Evolutionary conservation across 2,888 invertebrate genomes (phyloP), one percentile per base, ranked within the genome.

Genomic region (Heliconius cydno): DNA sequence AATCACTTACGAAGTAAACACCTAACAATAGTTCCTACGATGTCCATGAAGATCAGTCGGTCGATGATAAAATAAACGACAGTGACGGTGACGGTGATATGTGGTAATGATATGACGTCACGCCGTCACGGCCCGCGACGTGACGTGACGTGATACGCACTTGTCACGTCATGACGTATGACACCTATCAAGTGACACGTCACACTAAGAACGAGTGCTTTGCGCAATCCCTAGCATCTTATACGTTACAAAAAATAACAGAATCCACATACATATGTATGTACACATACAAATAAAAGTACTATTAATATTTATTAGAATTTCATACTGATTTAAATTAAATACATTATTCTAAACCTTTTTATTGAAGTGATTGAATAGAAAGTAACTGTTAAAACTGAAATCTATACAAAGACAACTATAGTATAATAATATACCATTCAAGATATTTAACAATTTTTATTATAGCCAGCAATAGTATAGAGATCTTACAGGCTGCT

Each of bases 1-100:
- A 93, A 93, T 92, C 89, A 88, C 90, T 86, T 91, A 87, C 84
- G 87, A 87, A 88, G 87, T 87, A 87, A 86, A 88, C 90, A 90
- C 84, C 88, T 90, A 90, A 85, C 83, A 83, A 76, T 77, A 77
- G 67, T 72, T 57, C 60, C 81, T 83, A 83, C 90, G 89, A 88
- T 83, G 87, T 89, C 86, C 85, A 87, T 86, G 86, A 85, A 87
- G 87, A 86, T 89, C 90, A 90, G 89, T 90, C 90, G 88, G 88
- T 87, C 86, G 84, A 86, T 85, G 86, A 85, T 84, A 79, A 82
- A 81, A 83, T 79, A 83, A 83, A 83, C 81, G 79, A 80, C 79
- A 63, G 73, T 70, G 68, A 70, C 41, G 70, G 70, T 70, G 41
- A 70, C 25, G 41, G 41, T 79, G 79, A 78, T 77, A 65, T 76